Evolutionary conservation across 1,140 invertebrate genomes (phyloP).

Genomic region (Episyrphus balteatus): DNA sequence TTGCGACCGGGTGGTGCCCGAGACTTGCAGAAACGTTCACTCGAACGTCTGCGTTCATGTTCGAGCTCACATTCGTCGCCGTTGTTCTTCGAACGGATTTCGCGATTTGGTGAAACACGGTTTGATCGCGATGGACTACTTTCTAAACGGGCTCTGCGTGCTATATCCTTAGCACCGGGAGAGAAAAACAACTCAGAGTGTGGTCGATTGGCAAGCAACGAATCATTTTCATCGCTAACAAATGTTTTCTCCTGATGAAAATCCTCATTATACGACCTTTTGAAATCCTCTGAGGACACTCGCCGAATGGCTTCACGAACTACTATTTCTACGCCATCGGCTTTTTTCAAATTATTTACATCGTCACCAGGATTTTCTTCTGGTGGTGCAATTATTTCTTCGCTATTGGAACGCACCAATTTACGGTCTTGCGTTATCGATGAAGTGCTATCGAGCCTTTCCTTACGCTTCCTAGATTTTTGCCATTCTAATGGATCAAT

Average conservation of each 20-base stretch:
- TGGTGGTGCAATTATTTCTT: conserved; percentile 42
- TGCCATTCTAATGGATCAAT: conserved; percentile 34
- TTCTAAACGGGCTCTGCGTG: conserved; percentile 20
- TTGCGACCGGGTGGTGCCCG: conserved; percentile 32
- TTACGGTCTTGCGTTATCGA: conserved; percentile 58
- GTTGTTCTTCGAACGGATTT: conserved; percentile 24
- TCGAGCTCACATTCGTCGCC: conserved; percentile 42
- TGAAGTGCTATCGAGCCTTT: conserved; percentile 56
- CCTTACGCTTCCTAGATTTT: conserved; percentile 58
- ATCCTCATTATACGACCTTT: conserved; percentile 12
- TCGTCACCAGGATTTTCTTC: conserved; percentile 40
- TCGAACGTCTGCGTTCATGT: conserved; percentile 29
- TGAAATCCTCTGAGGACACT: conserved; percentile 33
- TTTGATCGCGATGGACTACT: conserved; percentile 30
- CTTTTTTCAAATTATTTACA: conserved; percentile 12
- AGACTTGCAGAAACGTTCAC: conserved; percentile 34
- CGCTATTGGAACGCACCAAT: conserved; percentile 63
- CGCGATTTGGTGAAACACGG: conserved; percentile 18
- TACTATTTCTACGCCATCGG: conserved; percentile 9
- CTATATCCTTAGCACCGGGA: conserved; percentile 14
- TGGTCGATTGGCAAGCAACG: conserved; percentile 18
- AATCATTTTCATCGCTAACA: conserved; percentile 20
- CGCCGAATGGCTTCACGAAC: conserved; percentile 22
- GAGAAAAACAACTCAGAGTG: not conserved
- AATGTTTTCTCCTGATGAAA: conserved; percentile 19